Evolutionary conservation across 2,113 vertebrate genomes (phyloP).

Genomic region (Megaceryle maxima): DNA sequence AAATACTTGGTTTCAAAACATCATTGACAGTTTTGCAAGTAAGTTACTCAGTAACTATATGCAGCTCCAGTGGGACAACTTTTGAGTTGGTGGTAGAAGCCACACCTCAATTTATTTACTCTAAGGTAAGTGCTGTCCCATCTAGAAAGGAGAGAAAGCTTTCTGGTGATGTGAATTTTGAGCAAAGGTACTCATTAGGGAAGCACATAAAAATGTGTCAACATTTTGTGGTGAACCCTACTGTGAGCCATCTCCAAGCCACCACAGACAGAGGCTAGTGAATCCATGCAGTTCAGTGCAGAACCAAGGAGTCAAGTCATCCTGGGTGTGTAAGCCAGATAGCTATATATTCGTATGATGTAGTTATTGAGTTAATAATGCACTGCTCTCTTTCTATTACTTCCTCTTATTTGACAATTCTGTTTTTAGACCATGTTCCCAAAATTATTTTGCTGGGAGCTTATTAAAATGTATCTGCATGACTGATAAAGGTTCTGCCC

Average conservation of each 20-base stretch:
- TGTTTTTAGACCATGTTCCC: not conserved
- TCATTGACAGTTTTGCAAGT: not conserved
- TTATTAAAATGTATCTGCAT: not conserved
- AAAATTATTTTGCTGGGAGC: not conserved
- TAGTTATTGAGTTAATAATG: not conserved
- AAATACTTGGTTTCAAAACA: not conserved
- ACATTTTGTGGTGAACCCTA: not conserved
- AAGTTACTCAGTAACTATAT: not conserved
- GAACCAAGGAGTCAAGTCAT: not conserved
- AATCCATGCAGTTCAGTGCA: not conserved
- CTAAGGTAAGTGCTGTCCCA: not conserved
- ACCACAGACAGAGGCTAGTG: not conserved
- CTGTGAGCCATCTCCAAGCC: fast-evolving
- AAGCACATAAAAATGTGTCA: not conserved
- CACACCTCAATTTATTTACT: not conserved
- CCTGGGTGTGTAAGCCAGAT: not conserved
- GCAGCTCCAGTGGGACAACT: not conserved
- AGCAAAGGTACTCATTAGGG: not conserved
- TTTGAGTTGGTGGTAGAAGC: not conserved
- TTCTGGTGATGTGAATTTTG: not conserved
- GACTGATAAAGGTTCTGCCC: not conserved
- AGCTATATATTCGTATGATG: not conserved
- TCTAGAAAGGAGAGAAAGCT: not conserved
- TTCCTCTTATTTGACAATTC: not conserved
- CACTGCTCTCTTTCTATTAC: not conserved